A percentile compares a stretch with the other conserved stretches of the same genome.
Conservation (phyloP, 2,888 invertebrate species). For the Agrotis puta region DNA sequence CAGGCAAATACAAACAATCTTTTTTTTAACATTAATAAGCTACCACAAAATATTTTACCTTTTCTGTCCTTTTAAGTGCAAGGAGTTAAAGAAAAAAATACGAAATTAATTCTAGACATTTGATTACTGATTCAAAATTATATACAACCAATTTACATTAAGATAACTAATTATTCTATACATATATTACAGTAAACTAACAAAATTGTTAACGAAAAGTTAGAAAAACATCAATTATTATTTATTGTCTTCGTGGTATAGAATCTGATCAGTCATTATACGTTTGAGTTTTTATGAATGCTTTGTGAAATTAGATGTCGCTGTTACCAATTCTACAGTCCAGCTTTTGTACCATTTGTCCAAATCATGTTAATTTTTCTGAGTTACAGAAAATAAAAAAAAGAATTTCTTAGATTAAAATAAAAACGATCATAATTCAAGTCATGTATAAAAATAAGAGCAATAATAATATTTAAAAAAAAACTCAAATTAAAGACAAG, state of each 20-base stretch:
- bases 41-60: constrained; percentile 49
- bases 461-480: constrained; percentile 13
- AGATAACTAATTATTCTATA: constrained; percentile 72
- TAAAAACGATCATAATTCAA: constrained; percentile 38
- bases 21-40: constrained; percentile 34
- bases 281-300: constrained; percentile 58
- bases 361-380: not conserved
- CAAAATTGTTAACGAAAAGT: constrained; percentile 61
- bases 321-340: constrained; percentile 1
- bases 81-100: constrained; percentile 65
- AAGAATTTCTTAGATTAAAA: constrained; percentile 2
- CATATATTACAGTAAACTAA: constrained; percentile 72
- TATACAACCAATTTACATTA: constrained; percentile 89
- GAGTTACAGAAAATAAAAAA: not conserved
- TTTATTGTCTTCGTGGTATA: constrained; percentile 61
- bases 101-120: constrained; percentile 68
- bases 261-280: constrained; percentile 64
- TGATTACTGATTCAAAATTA: constrained; percentile 80
- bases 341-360: constrained; percentile 8
- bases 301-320: constrained; percentile 39
- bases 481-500: too few relatives aligned
- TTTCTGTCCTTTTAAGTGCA: constrained; percentile 51
- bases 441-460: constrained; percentile 19
- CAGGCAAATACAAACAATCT: constrained; percentile 58
- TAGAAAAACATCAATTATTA: constrained; percentile 62